phyloP scores from a whole-genome alignment of 2,113 vertebrate genomes.

The Brachyistius frenatus region DNA sequence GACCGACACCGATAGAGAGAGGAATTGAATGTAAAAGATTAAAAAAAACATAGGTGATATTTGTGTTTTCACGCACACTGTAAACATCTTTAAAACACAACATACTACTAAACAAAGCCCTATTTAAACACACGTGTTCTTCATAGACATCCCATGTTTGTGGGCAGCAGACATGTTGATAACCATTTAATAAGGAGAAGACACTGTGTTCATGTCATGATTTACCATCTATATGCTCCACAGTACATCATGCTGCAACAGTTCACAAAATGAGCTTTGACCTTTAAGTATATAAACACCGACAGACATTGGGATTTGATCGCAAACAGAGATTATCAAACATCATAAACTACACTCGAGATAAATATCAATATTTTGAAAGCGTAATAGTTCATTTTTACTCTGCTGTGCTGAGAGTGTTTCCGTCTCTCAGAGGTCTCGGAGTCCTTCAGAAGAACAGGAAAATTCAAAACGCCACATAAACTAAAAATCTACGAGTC shows the following conservation, averaged over 20 bases:
- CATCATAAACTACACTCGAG: neutral
- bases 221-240: neutral
- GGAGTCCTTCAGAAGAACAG: neutral
- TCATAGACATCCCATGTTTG: no score
- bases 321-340: neutral
- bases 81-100: neutral
- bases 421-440: neutral
- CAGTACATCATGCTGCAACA: neutral
- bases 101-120: neutral
- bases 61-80: neutral
- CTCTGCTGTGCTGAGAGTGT: neutral
- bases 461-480: neutral
- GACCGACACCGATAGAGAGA: neutral
- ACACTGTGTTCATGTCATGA: neutral
- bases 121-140: neutral
- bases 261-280: conserved; percentile 17
- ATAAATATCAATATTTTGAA: neutral
- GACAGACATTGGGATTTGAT: no score
- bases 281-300: neutral
- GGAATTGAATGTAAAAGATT: neutral
- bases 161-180: no score
- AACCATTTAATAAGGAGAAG: no score
- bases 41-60: neutral
- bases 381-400: neutral
- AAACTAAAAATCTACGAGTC: conserved; percentile 11